Conservation (phyloP, 2,113 vertebrate genomes). For the Geothlypis trichas region DNA sequence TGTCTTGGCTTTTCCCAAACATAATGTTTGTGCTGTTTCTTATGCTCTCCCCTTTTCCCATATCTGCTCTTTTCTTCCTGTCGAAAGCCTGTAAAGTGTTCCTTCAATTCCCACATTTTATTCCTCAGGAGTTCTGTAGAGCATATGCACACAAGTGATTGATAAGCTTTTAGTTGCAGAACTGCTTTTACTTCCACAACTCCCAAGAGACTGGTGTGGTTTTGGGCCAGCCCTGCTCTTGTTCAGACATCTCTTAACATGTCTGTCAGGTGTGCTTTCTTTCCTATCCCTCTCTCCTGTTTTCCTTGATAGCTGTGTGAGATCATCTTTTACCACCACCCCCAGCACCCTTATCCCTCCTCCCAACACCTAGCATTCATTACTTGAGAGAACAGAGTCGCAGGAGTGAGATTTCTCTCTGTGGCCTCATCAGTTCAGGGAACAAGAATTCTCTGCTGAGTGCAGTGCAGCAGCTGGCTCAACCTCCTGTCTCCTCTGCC, state of each 20-base stretch:
- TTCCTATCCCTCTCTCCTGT: constrained; percentile 39
- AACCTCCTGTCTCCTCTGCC: not conserved
- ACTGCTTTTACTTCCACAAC: constrained; percentile 34
- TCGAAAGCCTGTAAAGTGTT: not conserved
- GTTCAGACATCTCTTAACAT: constrained; percentile 56
- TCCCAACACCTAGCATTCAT: not conserved
- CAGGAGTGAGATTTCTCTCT: not conserved
- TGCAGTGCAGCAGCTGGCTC: not conserved
- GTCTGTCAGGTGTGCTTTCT: constrained; percentile 46
- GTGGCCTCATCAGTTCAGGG: not conserved
- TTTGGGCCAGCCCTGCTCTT: constrained; percentile 50
- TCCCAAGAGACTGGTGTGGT: constrained; percentile 1
- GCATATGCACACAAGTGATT: not conserved
- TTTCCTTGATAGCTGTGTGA: constrained; percentile 52
- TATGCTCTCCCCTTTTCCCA: not conserved
- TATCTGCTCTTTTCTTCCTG: not conserved
- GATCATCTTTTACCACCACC: constrained; percentile 33
- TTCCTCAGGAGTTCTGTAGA: not conserved
- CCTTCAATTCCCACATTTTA: not conserved
- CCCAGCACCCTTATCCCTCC: not conserved
- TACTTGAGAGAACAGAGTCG: not conserved
- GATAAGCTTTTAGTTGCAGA: constrained; percentile 29
- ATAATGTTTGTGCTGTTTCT: not conserved
- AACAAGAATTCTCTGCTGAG: not conserved
- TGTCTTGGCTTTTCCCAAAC: not conserved